Evolutionary conservation across 2,797 vertebrate species (phyloP).

Genomic region (Sebastes vulpes): DNA sequence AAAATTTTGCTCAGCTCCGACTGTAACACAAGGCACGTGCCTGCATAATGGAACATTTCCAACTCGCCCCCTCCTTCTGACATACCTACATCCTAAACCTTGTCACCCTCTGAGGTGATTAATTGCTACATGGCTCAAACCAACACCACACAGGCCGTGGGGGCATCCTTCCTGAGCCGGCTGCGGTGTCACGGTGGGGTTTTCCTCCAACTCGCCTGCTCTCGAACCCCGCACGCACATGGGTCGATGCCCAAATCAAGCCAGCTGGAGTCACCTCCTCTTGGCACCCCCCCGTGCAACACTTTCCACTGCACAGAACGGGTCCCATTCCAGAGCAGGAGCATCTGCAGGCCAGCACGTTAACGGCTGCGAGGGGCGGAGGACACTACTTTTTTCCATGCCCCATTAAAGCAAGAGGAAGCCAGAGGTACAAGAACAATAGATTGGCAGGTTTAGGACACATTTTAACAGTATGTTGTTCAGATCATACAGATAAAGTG

Average conservation of each 20-base stretch:
- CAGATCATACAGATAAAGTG: conserved; percentile 26
- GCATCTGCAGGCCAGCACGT: conserved; percentile 55
- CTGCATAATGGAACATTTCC: conserved; percentile 60
- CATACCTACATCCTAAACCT: conserved; percentile 62
- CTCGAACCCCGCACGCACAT: conserved; percentile 20
- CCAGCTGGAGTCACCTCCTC: conserved; percentile 67
- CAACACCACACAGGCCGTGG: conserved; percentile 42
- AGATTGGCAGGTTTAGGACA: conserved; percentile 45
- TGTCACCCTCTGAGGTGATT: conserved; percentile 72
- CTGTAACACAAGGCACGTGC: conserved; percentile 42
- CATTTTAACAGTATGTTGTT: conserved; percentile 46
- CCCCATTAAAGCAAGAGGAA: conserved; percentile 66
- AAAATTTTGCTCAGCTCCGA: background rate
- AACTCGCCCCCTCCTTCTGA: conserved; percentile 35
- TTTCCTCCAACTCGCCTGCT: conserved; percentile 68
- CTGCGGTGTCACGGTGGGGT: conserved; percentile 70
- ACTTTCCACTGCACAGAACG: conserved; percentile 70
- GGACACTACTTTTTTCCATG: conserved; percentile 66
- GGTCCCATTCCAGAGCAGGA: conserved; percentile 63
- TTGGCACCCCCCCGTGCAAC: conserved; percentile 55
- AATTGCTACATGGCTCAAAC: conserved; percentile 61
- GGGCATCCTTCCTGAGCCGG: conserved; percentile 82
- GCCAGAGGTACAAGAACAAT: conserved; percentile 66
- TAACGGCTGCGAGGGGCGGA: conserved; percentile 43
- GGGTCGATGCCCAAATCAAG: conserved; percentile 30